These are phyloP conservation scores for Melopsittacus undulatus DNA, from an alignment of 2,797 vertebrate genomes.

Conservation along the genomic window DNA sequence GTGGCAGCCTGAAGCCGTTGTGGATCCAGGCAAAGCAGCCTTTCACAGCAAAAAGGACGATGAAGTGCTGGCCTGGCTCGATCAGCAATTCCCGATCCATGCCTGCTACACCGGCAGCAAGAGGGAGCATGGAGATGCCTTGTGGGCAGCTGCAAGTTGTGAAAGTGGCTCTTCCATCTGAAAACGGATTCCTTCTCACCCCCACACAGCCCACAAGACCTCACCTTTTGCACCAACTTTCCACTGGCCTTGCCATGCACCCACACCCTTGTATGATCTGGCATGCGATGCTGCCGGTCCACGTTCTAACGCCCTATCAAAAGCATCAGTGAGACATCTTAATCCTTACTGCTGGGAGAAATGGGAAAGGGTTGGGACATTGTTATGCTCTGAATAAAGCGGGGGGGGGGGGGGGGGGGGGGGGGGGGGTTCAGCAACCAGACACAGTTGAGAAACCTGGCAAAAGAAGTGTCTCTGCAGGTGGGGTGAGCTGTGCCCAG, in stretches of 20 bases:
- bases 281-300: background rate
- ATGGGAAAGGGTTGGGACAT: slow-evolving; percentile 14
- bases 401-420: background rate
- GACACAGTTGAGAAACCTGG: slow-evolving; percentile 36
- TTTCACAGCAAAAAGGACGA: background rate
- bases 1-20: background rate
- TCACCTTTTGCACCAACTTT: background rate
- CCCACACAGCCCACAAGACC: background rate
- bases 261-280: background rate
- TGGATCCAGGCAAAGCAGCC: background rate
- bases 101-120: background rate
- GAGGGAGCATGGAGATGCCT: background rate
- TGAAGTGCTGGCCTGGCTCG: background rate
- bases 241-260: background rate
- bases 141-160: background rate
- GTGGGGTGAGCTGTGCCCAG: slow-evolving; percentile 16
- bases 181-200: background rate
- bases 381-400: slow-evolving; percentile 37
- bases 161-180: background rate
- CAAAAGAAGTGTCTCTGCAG: slow-evolving; percentile 21
- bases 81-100: background rate
- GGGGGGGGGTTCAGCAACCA: background rate
- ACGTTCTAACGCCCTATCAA: background rate
- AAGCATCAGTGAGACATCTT: background rate
- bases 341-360: background rate